Conservation (phyloP, 1,140 invertebrate genomes). For the Dendroctonus ponderosae region DNA sequence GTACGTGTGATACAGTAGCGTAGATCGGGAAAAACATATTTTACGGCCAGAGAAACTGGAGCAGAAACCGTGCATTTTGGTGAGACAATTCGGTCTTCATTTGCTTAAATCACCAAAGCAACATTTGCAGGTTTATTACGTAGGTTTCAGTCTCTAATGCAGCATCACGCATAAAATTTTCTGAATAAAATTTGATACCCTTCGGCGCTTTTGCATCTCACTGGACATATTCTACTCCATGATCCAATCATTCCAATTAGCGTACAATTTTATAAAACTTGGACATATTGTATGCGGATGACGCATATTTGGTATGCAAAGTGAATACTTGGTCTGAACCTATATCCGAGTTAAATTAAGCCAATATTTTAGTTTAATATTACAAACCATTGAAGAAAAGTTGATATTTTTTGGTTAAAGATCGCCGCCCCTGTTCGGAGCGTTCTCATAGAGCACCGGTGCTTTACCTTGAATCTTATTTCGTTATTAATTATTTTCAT, state of each 20-base stretch:
- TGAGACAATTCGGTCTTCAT: too few relatives aligned
- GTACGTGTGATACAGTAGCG: constrained; percentile 10
- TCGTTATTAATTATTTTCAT: constrained; percentile 37
- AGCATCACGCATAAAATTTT: too few relatives aligned
- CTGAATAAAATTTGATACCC: background rate
- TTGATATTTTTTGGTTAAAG: background rate
- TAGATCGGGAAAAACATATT: background rate
- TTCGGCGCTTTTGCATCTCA: background rate
- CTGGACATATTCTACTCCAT: background rate
- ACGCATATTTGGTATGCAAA: too few relatives aligned
- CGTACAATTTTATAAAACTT: background rate
- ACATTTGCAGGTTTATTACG: too few relatives aligned
- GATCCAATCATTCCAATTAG: background rate
- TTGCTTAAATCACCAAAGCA: too few relatives aligned
- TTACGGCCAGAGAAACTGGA: too few relatives aligned
- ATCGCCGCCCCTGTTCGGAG: constrained; percentile 8
- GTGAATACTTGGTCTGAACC: too few relatives aligned
- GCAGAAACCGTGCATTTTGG: too few relatives aligned
- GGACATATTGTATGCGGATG: too few relatives aligned
- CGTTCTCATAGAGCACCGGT: constrained; percentile 3
- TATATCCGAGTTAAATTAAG: too few relatives aligned
- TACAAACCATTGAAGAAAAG: background rate
- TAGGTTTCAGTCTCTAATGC: too few relatives aligned
- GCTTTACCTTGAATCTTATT: constrained; percentile 29
- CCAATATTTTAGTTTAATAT: background rate